Evolutionary conservation across 2,113 vertebrate genomes (phyloP).

Genomic region (Cephalopholis sonnerati): DNA sequence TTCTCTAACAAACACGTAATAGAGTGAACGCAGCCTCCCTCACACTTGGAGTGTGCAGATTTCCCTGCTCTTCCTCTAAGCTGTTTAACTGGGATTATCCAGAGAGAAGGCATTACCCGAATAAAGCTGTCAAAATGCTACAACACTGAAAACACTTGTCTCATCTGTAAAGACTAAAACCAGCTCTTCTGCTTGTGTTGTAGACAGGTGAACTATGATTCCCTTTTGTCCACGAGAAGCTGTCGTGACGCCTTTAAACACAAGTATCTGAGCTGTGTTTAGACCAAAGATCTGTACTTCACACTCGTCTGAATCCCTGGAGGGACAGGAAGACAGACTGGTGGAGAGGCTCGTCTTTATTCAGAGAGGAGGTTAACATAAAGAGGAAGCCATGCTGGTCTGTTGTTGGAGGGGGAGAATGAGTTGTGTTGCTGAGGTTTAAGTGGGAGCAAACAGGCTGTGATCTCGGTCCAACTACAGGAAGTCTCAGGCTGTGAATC

Average conservation of each 20-base stretch:
- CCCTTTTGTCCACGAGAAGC: not conserved
- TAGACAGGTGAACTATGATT: slow-evolving; percentile 10
- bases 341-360: slow-evolving; percentile 36
- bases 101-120: slow-evolving; percentile 54
- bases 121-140: slow-evolving; percentile 68
- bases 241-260: slow-evolving; percentile 5
- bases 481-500: slow-evolving; percentile 72
- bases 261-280: slow-evolving; percentile 15
- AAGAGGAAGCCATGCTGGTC: slow-evolving; percentile 30
- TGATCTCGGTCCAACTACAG: slow-evolving; percentile 70
- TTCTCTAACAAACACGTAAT: slow-evolving; percentile 3
- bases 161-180: slow-evolving; percentile 17
- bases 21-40: slow-evolving; percentile 21
- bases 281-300: slow-evolving; percentile 15
- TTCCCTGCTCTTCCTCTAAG: slow-evolving; percentile 58
- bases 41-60: slow-evolving; percentile 33
- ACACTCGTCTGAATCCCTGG: slow-evolving; percentile 19
- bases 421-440: slow-evolving; percentile 30
- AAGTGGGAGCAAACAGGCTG: slow-evolving; percentile 54
- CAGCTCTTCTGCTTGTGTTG: not conserved
- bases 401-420: slow-evolving; percentile 42
- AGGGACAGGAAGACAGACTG: slow-evolving; percentile 6
- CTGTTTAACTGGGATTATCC: slow-evolving; percentile 72
- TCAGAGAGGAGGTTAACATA: slow-evolving; percentile 48
- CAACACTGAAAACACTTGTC: slow-evolving; percentile 35